Evolutionary conservation across 2,797 vertebrate species (phyloP).

Genomic region (Gallinago stenura): DNA sequence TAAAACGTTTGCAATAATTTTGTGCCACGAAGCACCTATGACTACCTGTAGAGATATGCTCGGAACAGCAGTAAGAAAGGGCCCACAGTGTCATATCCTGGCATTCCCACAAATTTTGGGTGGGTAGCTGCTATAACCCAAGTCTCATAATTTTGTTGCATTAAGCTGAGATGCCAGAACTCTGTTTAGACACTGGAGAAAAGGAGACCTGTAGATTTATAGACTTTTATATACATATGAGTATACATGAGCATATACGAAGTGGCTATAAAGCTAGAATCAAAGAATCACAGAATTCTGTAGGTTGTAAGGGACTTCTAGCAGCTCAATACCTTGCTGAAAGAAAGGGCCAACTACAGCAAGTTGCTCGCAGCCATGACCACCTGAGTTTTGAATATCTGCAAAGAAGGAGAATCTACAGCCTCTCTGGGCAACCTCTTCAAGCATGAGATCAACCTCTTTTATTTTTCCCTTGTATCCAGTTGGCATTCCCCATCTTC

Average conservation of each 20-base stretch:
- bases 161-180: not conserved
- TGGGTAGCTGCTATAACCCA: not conserved
- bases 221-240: not conserved
- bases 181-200: not conserved
- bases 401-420: not conserved
- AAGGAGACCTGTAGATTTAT: not conserved
- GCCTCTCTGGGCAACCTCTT: not conserved
- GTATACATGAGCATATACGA: not conserved
- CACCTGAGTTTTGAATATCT: not conserved
- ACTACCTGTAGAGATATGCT: not conserved
- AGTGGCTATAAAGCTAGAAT: not conserved
- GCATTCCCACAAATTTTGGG: not conserved
- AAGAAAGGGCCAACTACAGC: not conserved
- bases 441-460: not conserved
- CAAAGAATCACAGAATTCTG: not conserved
- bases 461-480: not conserved
- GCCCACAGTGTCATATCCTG: not conserved
- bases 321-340: not conserved
- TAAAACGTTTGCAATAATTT: not conserved
- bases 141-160: not conserved
- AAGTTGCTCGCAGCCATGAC: not conserved
- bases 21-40: not conserved
- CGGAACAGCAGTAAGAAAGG: not conserved
- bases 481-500: not conserved
- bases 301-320: not conserved